Evolutionary conservation across 1,140 invertebrate genomes (phyloP).

Genomic region (Cotesia typhae): DNA sequence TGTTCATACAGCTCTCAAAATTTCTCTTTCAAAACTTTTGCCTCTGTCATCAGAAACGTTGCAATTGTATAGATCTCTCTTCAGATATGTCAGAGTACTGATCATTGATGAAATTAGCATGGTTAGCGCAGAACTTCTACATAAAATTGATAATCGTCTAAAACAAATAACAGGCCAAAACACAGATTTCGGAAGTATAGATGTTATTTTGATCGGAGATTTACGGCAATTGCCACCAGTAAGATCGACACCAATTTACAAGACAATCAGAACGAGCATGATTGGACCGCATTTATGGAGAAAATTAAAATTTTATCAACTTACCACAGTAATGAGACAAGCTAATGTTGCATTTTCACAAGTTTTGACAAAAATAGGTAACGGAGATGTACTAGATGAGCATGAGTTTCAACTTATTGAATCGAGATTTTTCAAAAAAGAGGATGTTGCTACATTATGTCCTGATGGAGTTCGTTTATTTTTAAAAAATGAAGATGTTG

Average conservation of each 20-base stretch:
- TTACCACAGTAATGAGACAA: constrained; percentile 49
- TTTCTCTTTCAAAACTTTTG: no score
- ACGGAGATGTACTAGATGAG: constrained; percentile 37
- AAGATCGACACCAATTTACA: constrained; percentile 46
- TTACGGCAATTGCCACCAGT: constrained; percentile 43
- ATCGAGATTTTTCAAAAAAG: constrained; percentile 30
- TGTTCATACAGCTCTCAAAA: no score
- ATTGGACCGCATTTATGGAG: constrained; percentile 45
- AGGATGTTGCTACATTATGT: constrained; percentile 21
- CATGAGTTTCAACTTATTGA: constrained; percentile 35
- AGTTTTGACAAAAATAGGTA: constrained; percentile 47
- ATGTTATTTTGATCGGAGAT: constrained; percentile 37
- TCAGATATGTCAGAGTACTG: constrained; percentile 2
- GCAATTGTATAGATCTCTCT: constrained; percentile 12
- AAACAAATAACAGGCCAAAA: constrained; percentile 48
- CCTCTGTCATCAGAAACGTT: constrained; percentile 10
- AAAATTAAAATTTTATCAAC: constrained; percentile 45
- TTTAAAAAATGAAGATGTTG: constrained; percentile 30
- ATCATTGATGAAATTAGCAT: constrained; percentile 57
- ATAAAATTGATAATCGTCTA: constrained; percentile 44
- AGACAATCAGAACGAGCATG: constrained; percentile 34
- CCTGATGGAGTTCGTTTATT: constrained; percentile 41
- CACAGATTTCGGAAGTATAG: constrained; percentile 41
- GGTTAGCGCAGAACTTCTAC: constrained; percentile 44
- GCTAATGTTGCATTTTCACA: constrained; percentile 45